phyloP scores from a whole-genome alignment of 1,140 invertebrate genomes.

The Drosophila punjabiensis region DNA sequence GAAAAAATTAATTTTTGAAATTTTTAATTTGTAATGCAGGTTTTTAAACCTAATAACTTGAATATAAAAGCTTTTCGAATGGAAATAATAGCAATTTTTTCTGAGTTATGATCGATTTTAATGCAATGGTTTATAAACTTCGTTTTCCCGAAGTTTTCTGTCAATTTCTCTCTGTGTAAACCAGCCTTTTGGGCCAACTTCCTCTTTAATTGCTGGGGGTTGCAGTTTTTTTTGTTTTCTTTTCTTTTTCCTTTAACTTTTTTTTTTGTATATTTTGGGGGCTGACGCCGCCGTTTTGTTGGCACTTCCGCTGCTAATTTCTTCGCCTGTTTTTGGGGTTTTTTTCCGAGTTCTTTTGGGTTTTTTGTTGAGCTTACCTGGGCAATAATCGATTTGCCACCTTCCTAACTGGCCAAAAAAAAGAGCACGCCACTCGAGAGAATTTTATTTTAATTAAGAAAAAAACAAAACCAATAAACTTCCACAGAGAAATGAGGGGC shows the following conservation, averaged over 20 bases:
- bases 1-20: no score
- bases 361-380: slow-evolving; percentile 9
- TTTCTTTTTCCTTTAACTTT: no score
- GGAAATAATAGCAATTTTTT: no score
- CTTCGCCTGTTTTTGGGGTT: slow-evolving; percentile 4
- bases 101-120: no score
- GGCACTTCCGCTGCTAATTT: slow-evolving; percentile 36
- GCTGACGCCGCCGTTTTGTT: slow-evolving; percentile 26
- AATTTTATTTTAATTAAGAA: not conserved
- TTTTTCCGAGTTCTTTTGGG: not conserved
- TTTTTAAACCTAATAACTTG: no score
- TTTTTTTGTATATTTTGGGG: slow-evolving; percentile 8
- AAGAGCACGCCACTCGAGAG: not conserved
- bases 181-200: slow-evolving; percentile 10
- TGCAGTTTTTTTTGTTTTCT: not conserved
- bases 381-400: slow-evolving; percentile 15
- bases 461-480: not conserved
- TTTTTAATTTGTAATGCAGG: no score
- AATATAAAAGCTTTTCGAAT: no score
- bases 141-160: no score
- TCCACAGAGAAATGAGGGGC: slow-evolving; percentile 18
- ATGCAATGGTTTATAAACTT: no score
- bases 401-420: slow-evolving; percentile 12
- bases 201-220: slow-evolving; percentile 33
- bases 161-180: not conserved